Conservation (phyloP, 2,113 vertebrate genomes). For the Trematomus loennbergii region DNA sequence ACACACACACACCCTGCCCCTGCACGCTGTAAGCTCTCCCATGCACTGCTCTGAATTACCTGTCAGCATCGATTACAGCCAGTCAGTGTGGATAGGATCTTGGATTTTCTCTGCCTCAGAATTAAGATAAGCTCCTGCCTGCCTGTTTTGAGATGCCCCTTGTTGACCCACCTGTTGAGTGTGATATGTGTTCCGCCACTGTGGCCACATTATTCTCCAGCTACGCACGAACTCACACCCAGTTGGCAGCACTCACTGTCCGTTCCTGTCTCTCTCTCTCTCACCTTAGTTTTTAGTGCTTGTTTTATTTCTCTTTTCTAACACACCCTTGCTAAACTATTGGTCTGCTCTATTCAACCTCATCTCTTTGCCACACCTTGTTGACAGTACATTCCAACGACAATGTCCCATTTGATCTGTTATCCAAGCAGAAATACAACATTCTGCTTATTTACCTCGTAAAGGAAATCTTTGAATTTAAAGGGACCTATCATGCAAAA, state of each 20-base stretch:
- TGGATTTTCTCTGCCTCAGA: conserved; percentile 84
- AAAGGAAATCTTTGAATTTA: conserved; percentile 62
- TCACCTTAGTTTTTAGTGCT: conserved; percentile 69
- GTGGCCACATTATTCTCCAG: conserved; percentile 60
- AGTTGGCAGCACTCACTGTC: conserved; percentile 54
- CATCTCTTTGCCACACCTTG: conserved; percentile 58
- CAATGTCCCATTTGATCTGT: conserved; percentile 47
- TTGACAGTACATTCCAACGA: conserved; percentile 67
- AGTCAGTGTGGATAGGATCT: conserved; percentile 81
- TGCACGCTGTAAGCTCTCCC: conserved; percentile 73
- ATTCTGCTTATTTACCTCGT: conserved; percentile 62
- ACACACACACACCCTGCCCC: conserved; percentile 52
- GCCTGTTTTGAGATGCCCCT: conserved; percentile 79
- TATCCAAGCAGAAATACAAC: conserved; percentile 47
- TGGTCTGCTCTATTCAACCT: conserved; percentile 66
- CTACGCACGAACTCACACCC: conserved; percentile 33
- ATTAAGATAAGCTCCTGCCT: conserved; percentile 86
- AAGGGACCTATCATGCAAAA: too few species aligned
- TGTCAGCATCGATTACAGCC: conserved; percentile 85
- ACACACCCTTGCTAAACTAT: conserved; percentile 53
- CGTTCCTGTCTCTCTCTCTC: conserved; percentile 49
- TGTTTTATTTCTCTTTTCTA: conserved; percentile 50
- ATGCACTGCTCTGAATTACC: conserved; percentile 81
- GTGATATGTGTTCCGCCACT: conserved; percentile 53
- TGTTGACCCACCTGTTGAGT: conserved; percentile 80